A percentile compares a stretch with the other conserved stretches of the same genome.
These are phyloP conservation scores for Seira ritae DNA, from an alignment of 2,888 invertebrate genomes.

Conservation along the genomic window DNA sequence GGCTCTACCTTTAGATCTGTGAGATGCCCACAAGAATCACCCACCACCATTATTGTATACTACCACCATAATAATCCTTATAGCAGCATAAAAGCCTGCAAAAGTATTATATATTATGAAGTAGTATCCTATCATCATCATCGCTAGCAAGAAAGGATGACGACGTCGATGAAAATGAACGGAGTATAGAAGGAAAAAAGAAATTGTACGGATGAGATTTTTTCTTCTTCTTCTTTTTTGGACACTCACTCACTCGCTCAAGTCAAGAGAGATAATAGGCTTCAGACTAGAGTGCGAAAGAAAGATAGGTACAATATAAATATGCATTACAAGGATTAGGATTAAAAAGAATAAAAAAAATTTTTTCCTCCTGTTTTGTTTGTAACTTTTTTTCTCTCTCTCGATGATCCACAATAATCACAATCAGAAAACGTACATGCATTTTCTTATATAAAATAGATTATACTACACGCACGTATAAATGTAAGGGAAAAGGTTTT, in stretches of 20 bases:
- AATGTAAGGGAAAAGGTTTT: background rate
- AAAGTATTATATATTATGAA: conserved; percentile 6
- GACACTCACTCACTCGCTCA: background rate
- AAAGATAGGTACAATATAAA: conserved; percentile 16
- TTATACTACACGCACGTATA: too few relatives aligned
- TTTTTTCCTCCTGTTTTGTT: conserved; percentile 1
- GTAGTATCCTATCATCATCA: conserved; percentile 12
- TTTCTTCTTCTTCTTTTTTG: conserved; percentile 18
- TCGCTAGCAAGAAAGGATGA: conserved; percentile 19
- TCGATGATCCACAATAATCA: conserved; percentile 20
- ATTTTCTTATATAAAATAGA: too few relatives aligned
- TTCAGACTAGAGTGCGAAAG: conserved; percentile 10
- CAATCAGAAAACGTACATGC: background rate
- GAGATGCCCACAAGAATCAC: conserved; percentile 15
- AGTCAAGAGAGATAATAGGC: background rate
- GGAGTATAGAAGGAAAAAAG: conserved; percentile 16
- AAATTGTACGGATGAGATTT: conserved; percentile 23
- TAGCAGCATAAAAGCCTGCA: conserved; percentile 13
- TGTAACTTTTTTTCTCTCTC: background rate
- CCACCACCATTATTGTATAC: too few relatives aligned
- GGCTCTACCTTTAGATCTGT: background rate
- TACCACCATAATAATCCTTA: too few relatives aligned
- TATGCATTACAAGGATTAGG: conserved; percentile 15
- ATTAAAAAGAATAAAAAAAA: too few relatives aligned
- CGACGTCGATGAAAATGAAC: too few relatives aligned